A percentile compares a stretch with the other conserved stretches of the same genome.
These are phyloP conservation scores for Saccopteryx leptura DNA, from an alignment of 2,113 vertebrate genomes.

Conservation along the genomic window DNA sequence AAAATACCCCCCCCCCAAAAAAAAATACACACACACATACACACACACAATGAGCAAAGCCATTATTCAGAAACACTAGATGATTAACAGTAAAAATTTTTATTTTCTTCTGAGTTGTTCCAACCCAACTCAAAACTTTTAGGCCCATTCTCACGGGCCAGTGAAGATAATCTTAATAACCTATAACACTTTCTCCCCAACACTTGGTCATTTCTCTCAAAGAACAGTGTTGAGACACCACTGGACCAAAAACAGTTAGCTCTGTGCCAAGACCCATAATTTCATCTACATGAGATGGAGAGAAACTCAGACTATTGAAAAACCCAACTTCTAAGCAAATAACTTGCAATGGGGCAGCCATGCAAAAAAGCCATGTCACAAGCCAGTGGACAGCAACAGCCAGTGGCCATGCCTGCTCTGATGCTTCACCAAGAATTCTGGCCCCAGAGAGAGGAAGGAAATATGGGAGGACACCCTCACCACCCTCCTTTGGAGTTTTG, in stretches of 20 bases:
- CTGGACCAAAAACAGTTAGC: neutral
- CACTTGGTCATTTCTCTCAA: neutral
- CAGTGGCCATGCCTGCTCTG: neutral
- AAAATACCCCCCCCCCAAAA: too few species aligned
- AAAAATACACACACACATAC: too few species aligned
- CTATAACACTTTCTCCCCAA: neutral
- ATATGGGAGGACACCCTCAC: neutral
- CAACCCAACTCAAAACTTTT: neutral
- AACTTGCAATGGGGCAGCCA: neutral
- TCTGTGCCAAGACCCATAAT: neutral
- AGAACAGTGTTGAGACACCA: neutral
- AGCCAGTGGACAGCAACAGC: neutral
- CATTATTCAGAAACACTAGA: neutral
- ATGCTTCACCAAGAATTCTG: slow-evolving; percentile 61
- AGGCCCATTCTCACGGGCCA: neutral
- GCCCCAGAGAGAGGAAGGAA: neutral
- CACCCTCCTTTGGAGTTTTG: slow-evolving; percentile 3
- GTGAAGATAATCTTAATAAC: neutral
- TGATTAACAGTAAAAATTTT: neutral
- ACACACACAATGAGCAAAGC: neutral
- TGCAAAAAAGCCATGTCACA: neutral
- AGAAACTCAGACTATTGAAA: neutral
- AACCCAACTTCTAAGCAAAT: neutral
- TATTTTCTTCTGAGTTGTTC: neutral
- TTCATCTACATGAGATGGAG: neutral